Percentiles rank a stretch among this genome's conserved stretches.
phyloP scores from a whole-genome alignment of 1,140 invertebrate species.

The Temnothorax longispinosus region DNA sequence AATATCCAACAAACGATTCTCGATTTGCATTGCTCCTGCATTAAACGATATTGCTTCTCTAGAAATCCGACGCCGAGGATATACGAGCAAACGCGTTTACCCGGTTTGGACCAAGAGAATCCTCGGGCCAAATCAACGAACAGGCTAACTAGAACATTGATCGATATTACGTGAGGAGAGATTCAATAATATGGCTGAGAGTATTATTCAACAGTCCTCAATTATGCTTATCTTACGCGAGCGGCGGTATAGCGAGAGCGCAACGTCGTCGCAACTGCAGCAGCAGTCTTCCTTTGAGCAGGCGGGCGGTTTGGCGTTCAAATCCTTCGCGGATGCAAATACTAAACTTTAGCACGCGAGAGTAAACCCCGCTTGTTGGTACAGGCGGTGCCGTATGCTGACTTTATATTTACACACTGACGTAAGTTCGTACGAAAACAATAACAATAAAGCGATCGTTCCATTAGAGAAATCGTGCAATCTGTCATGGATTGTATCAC shows the following conservation, averaged over 20 bases:
- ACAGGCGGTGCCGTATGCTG: conserved; percentile 20
- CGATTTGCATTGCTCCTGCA: not conserved
- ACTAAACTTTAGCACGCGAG: conserved; percentile 18
- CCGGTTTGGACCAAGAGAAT: not conserved
- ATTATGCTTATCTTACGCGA: conserved; percentile 31
- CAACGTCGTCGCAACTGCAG: conserved; percentile 18
- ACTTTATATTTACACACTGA: conserved; percentile 29
- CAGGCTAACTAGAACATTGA: conserved; percentile 56
- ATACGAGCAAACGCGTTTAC: not conserved
- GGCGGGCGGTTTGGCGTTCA: conserved; percentile 4
- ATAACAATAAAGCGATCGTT: conserved; percentile 1
- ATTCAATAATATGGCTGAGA: conserved; percentile 36
- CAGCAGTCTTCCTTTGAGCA: conserved; percentile 22
- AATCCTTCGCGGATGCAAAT: conserved; percentile 19
- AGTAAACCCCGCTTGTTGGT: conserved; percentile 8
- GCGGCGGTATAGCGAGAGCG: conserved; percentile 15
- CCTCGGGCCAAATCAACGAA: conserved; percentile 20
- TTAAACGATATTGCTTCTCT: conserved; percentile 16
- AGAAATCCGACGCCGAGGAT: not conserved
- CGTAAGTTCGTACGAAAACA: conserved; percentile 23
- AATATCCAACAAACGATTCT: not conserved
- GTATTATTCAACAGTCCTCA: conserved; percentile 22
- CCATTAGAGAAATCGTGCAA: not conserved
- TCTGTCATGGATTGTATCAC: not conserved
- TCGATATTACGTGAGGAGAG: conserved; percentile 42